phyloP scores from a whole-genome alignment of 2,113 vertebrate species.

The Cinclus cinclus region DNA sequence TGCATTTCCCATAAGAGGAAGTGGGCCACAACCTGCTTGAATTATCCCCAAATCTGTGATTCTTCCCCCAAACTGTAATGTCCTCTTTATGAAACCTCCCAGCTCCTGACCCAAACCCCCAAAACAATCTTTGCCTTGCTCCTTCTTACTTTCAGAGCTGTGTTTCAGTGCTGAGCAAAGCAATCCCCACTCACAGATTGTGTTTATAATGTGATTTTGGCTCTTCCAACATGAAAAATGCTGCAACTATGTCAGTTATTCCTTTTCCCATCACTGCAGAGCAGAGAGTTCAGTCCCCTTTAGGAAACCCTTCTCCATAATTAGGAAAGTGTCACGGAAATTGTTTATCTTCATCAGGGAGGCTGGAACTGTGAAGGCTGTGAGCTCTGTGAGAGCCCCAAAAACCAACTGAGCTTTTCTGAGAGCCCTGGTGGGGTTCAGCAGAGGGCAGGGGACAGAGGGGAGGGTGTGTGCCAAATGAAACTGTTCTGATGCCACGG shows the following conservation, averaged over 20 bases:
- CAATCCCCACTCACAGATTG: background rate
- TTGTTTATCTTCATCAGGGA: background rate
- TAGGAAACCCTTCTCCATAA: slow-evolving; percentile 9
- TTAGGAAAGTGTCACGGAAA: background rate
- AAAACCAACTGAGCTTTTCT: background rate
- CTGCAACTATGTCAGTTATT: background rate
- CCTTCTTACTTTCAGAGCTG: background rate
- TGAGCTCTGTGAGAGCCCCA: background rate
- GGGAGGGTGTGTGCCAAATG: background rate
- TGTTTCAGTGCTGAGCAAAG: background rate
- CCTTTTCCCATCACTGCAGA: background rate
- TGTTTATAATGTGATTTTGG: background rate
- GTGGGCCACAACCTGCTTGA: background rate
- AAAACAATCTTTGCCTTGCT: background rate
- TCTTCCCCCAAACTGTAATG: background rate
- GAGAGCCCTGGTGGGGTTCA: background rate
- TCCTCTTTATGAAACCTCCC: background rate
- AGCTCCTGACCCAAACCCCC: background rate
- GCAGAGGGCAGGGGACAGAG: background rate
- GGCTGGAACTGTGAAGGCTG: background rate
- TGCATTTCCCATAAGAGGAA: background rate
- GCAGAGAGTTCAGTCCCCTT: slow-evolving; percentile 4
- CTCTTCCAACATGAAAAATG: background rate
- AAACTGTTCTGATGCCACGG: background rate
- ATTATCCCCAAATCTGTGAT: background rate